phyloP scores from a whole-genome alignment of 2,888 invertebrate species.

The Zaprionus bogoriensis region DNA sequence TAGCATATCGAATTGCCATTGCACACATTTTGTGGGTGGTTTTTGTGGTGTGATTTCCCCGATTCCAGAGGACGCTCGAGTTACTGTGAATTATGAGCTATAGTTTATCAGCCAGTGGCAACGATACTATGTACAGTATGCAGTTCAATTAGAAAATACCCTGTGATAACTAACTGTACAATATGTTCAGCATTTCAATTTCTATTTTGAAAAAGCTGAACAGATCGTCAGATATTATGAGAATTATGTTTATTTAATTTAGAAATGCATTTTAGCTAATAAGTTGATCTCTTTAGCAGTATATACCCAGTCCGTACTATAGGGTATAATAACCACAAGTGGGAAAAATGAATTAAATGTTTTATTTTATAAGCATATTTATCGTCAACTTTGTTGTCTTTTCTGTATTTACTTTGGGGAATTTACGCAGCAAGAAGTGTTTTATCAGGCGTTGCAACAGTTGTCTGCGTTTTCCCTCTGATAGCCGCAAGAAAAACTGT shows the following conservation, averaged over 20 bases:
- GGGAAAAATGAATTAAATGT: neutral
- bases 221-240: too few relatives aligned
- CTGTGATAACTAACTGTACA: neutral
- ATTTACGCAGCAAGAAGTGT: conserved; percentile 22
- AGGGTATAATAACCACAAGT: neutral
- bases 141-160: neutral
- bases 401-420: conserved; percentile 21
- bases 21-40: neutral
- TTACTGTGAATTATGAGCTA: neutral
- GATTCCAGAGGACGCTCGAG: neutral
- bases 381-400: conserved; percentile 5
- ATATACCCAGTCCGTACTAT: neutral
- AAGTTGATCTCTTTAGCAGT: too few relatives aligned
- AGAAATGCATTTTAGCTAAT: too few relatives aligned
- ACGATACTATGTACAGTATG: neutral
- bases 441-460: conserved; percentile 33
- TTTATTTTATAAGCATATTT: neutral
- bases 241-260: too few relatives aligned
- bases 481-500: conserved; percentile 1
- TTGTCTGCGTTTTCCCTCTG: conserved; percentile 15
- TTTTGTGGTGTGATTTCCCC: neutral
- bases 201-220: too few relatives aligned
- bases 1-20: neutral
- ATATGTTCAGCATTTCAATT: too few relatives aligned
- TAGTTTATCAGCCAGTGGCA: neutral